Conservation (phyloP, 1,140 invertebrate genomes). For the Harlomillsia oculata region DNA sequence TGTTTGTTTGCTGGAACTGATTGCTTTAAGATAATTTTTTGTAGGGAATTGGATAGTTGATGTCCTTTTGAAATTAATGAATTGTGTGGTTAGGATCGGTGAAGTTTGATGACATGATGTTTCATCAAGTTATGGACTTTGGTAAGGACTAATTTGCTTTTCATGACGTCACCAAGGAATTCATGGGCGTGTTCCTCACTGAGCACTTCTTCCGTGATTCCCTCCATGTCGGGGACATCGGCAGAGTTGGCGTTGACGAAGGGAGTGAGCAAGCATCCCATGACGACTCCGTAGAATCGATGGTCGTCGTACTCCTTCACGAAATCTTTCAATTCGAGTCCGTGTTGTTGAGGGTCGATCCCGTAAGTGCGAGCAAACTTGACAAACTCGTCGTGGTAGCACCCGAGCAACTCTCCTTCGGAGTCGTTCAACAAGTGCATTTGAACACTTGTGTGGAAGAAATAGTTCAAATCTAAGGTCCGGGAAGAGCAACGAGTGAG, state of each 20-base stretch:
- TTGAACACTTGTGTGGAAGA: slow-evolving; percentile 45
- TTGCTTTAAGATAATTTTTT: no score
- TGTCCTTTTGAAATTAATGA: no score
- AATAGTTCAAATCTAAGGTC: slow-evolving; percentile 49
- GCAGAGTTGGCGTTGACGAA: slow-evolving; percentile 14
- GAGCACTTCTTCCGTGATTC: background rate
- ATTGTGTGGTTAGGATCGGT: no score
- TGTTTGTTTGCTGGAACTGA: no score
- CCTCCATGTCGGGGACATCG: slow-evolving; percentile 28
- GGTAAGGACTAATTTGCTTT: background rate
- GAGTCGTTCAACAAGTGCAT: slow-evolving; percentile 11
- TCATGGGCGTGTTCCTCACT: background rate
- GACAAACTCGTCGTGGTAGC: slow-evolving; percentile 17
- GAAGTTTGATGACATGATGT: no score
- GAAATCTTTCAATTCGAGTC: slow-evolving; percentile 16
- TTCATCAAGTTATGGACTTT: no score
- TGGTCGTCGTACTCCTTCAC: slow-evolving; percentile 7
- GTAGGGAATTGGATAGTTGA: no score
- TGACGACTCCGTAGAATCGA: slow-evolving; percentile 5
- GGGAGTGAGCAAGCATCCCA: slow-evolving; percentile 21
- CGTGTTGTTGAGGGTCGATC: background rate
- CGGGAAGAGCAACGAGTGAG: slow-evolving; percentile 44
- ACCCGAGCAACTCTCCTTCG: slow-evolving; percentile 14
- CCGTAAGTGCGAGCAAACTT: background rate
- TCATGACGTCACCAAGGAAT: slow-evolving; percentile 2